Evolutionary conservation across 2,113 vertebrate species (phyloP).

Genomic region (Puntigrus tetrazona): DNA sequence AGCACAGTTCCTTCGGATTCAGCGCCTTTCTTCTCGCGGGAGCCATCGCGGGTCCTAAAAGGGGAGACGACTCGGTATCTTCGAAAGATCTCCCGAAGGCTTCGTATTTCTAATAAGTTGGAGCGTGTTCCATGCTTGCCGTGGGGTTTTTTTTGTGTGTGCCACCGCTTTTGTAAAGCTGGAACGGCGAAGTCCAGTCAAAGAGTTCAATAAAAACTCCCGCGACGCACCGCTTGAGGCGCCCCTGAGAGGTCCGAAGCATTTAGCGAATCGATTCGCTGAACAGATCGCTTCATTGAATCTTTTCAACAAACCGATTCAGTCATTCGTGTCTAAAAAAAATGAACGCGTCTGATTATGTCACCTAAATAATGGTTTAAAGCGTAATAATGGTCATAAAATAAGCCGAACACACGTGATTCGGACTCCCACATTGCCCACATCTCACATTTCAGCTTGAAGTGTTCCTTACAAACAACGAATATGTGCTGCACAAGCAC

Average conservation of each 20-base stretch:
- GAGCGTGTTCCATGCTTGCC: background rate
- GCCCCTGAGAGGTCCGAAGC: background rate
- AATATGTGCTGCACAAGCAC: background rate
- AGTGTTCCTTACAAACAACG: background rate
- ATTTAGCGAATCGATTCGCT: background rate
- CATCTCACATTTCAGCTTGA: background rate
- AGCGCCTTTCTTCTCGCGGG: slow-evolving; percentile 54
- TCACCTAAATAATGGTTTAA: background rate
- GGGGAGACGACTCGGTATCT: background rate
- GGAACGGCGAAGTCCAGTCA: slow-evolving; percentile 21
- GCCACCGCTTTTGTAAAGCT: slow-evolving; percentile 37
- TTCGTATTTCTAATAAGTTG: background rate
- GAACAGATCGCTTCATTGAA: background rate
- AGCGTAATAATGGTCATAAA: too few relatives aligned
- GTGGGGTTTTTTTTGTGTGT: slow-evolving; percentile 1
- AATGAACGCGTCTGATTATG: background rate
- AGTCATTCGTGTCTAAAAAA: background rate
- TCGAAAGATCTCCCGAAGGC: too few relatives aligned
- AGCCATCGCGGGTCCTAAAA: slow-evolving; percentile 60
- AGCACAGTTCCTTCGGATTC: slow-evolving; percentile 65
- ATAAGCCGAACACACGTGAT: background rate
- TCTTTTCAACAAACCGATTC: background rate
- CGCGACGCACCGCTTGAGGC: background rate
- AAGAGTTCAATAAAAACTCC: background rate
- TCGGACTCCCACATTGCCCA: background rate